phyloP scores from a whole-genome alignment of 2,113 vertebrate genomes.

The Willisornis vidua region DNA sequence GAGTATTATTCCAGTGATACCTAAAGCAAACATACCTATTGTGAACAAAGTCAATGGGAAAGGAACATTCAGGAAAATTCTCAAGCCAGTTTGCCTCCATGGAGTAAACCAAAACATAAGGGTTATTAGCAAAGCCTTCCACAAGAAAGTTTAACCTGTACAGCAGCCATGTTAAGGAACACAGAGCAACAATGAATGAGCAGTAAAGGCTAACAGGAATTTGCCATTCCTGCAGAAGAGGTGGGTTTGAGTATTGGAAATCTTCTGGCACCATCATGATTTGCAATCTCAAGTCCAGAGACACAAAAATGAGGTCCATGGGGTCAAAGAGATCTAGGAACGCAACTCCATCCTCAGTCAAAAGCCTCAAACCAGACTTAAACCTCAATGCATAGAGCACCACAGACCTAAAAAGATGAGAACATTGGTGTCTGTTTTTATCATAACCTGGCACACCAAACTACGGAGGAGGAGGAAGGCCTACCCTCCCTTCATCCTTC shows the following conservation, averaged over 20 bases:
- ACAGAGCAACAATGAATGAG: fast-evolving
- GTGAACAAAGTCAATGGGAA: not conserved
- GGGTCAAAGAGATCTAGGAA: not conserved
- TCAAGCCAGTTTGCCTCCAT: not conserved
- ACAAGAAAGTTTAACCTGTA: not conserved
- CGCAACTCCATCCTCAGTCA: not conserved
- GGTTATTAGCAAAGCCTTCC: not conserved
- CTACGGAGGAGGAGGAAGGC: not conserved
- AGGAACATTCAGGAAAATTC: not conserved
- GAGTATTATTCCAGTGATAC: not conserved
- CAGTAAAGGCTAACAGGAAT: not conserved
- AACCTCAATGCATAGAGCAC: not conserved
- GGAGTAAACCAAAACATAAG: not conserved
- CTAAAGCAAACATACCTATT: not conserved
- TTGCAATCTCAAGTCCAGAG: not conserved
- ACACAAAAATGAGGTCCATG: no score
- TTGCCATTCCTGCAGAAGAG: not conserved
- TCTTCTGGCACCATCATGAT: not conserved
- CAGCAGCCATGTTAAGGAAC: not conserved
- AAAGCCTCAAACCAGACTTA: not conserved
- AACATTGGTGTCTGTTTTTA: not conserved
- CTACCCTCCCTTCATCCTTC: not conserved
- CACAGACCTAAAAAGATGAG: no score
- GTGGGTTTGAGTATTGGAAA: fast-evolving
- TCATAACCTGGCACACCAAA: not conserved